Conservation (phyloP, 2,797 vertebrate species). For the Hydrocynus forskahlii region DNA sequence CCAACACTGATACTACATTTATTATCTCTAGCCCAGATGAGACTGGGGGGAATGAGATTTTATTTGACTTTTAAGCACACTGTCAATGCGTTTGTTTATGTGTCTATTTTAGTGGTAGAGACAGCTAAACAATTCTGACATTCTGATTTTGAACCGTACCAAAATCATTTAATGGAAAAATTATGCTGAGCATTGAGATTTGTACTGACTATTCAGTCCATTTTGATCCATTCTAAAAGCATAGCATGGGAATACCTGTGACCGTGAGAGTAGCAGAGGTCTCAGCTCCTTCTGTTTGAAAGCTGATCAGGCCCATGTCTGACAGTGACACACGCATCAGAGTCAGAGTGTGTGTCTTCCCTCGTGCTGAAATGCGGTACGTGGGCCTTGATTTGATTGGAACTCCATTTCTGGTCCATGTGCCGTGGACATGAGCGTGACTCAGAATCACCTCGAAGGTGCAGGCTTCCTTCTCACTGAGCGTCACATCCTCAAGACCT, state of each 20-base stretch:
- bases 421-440: slow-evolving; percentile 83
- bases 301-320: slow-evolving; percentile 85
- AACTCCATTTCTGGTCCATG: slow-evolving; percentile 85
- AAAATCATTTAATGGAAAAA: no score
- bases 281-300: slow-evolving; percentile 83
- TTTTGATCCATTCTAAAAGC: background rate
- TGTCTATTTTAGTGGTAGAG: no score
- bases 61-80: no score
- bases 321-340: slow-evolving; percentile 79
- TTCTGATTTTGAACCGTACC: no score
- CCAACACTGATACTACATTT: no score
- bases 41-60: no score
- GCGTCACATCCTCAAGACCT: slow-evolving; percentile 81
- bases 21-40: no score
- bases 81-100: no score
- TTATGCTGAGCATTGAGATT: no score
- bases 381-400: slow-evolving; percentile 82
- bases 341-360: slow-evolving; percentile 83
- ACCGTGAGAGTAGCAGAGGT: slow-evolving; percentile 84
- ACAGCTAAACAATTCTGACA: no score
- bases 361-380: slow-evolving; percentile 75
- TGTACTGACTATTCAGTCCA: no score
- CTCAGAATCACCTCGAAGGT: slow-evolving; percentile 89
- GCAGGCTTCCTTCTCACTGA: slow-evolving; percentile 82
- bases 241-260: slow-evolving; percentile 77